Conservation (phyloP, 2,113 vertebrate genomes). For the Tupaia chinensis region DNA sequence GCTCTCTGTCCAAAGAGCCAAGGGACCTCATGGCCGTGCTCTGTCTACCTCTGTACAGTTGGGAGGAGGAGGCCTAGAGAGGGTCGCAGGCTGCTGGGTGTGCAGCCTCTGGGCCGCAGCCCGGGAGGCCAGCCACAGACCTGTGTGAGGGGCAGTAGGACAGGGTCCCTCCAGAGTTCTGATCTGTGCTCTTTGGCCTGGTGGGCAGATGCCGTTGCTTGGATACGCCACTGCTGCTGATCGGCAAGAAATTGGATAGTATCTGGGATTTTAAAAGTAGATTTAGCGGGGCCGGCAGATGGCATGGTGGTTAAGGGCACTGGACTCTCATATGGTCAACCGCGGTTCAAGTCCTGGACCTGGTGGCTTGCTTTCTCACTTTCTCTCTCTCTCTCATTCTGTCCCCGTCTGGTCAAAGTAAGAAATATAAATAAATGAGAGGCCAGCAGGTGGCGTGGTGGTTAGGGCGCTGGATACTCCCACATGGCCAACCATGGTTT, state of each 20-base stretch:
- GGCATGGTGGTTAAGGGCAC: too few species aligned
- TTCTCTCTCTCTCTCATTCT: too few species aligned
- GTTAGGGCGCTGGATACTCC: too few species aligned
- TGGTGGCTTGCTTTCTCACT: too few species aligned
- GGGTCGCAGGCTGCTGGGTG: not conserved
- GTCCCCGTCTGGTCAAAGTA: too few species aligned
- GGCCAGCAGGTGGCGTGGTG: too few species aligned
- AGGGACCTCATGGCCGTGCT: not conserved
- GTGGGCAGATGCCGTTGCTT: not conserved
- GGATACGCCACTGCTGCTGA: not conserved
- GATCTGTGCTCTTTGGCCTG: not conserved
- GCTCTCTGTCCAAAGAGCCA: rapidly evolving
- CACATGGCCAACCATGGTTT: too few species aligned
- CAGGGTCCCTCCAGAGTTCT: not conserved
- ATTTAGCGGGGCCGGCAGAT: not conserved
- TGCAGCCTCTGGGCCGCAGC: not conserved
- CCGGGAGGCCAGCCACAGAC: not conserved
- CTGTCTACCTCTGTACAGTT: not conserved
- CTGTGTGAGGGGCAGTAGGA: too few species aligned
- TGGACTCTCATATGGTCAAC: too few species aligned
- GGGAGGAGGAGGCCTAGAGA: not conserved
- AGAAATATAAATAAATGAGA: too few species aligned
- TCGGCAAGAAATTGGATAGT: not conserved
- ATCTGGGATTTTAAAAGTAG: not conserved
- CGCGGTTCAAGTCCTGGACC: too few species aligned